Evolutionary conservation across 2,888 invertebrate species (phyloP), one percentile per base, ranked within the genome.

Genomic region (Folsomia manolachei): DNA sequence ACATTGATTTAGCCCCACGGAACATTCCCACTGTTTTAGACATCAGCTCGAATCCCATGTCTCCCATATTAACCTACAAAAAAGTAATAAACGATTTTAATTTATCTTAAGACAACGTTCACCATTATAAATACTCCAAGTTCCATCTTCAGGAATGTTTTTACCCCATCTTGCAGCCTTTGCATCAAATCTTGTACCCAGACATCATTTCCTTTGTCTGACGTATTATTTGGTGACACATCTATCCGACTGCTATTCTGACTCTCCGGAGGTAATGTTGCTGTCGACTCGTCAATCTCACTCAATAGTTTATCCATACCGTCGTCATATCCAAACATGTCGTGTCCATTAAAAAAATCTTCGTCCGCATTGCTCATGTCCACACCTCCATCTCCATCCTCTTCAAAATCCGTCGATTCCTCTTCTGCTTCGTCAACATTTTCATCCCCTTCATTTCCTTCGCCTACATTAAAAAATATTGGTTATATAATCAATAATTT

Each of bases 1-100:
- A 63, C 27, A 61, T 70, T 9, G 63, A 39, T 39, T 63, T 66
- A 69, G 73, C 71, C 9, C 62, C 69, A 19, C 75, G 69, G 53
- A 80, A 61, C 74, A 80, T 75, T 60, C 68, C 14, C 1, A 74
- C 70, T 1, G 76, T 75, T 19, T 72, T 74, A 14, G 52, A 14
- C 9, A 76, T 24, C 1, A 76, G 68, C 9, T 61, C 27, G 11
- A 64, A 63, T 0, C 25, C 66, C 11, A 74, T 25, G 0, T 60
- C 19, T 21, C 62, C 70, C 21, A 76, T 39, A n/a, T 60, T 69
- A 27, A 62, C 76, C 75, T 75, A n/a, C 25, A 71, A 71, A n/a
- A n/a, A n/a, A n/a, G n/a, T n/a, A n/a, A 64, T 51, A n/a, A 62
- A 60, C 60, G n/a, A 9, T 7, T 19, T 60, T 63, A 63, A n/a